Evolutionary conservation across 2,888 invertebrate species (phyloP).

Genomic region (Drosophila pseudotakahashii): DNA sequence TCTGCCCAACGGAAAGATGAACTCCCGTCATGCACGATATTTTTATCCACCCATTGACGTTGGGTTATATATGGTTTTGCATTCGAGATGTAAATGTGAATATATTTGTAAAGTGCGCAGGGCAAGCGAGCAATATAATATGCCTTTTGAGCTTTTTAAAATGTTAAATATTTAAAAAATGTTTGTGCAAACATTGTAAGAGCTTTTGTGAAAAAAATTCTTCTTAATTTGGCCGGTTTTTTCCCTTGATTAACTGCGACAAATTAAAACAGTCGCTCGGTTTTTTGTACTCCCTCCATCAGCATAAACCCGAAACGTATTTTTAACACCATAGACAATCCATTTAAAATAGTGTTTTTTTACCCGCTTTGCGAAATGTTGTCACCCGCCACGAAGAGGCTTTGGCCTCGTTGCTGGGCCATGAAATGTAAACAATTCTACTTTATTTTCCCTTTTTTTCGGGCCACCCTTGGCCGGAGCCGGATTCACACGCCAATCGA

Average conservation of each 20-base stretch:
- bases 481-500: conserved; percentile 65
- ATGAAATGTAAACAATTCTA: conserved; percentile 39
- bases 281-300: background rate
- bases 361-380: conserved; percentile 7
- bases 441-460: conserved; percentile 25
- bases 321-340: conserved; percentile 18
- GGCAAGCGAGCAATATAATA: background rate
- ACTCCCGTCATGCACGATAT: conserved; percentile 21
- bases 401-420: conserved; percentile 11
- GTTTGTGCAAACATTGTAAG: background rate
- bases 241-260: conserved; percentile 27
- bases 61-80: conserved; percentile 20
- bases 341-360: conserved; percentile 29
- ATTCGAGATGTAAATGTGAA: conserved; percentile 30
- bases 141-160: conserved; percentile 3
- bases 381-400: conserved; percentile 29
- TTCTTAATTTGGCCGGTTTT: too few species aligned
- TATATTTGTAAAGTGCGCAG: conserved; percentile 9
- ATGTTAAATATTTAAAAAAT: background rate
- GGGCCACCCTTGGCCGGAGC: conserved; percentile 17
- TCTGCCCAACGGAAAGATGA: conserved; percentile 28
- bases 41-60: conserved; percentile 34
- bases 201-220: too few species aligned
- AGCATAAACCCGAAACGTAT: conserved; percentile 20
- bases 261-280: conserved; percentile 15